Percentiles rank a stretch among this genome's conserved stretches.
Conservation (phyloP, 2,113 vertebrate genomes). For the Lagopus muta region DNA sequence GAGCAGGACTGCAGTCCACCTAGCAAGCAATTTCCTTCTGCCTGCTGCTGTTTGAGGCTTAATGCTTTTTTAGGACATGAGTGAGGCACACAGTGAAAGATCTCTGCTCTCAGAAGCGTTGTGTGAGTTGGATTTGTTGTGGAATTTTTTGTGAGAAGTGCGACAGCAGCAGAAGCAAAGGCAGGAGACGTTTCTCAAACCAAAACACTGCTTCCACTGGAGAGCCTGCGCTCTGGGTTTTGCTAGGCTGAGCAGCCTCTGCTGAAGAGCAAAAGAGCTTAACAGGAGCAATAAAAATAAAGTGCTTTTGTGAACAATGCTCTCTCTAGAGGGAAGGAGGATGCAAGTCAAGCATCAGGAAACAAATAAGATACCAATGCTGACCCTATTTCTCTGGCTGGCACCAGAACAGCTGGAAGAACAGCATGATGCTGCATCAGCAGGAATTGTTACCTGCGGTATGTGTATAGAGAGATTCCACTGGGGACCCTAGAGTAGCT, state of each 20-base stretch:
- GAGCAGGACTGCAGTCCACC: not conserved
- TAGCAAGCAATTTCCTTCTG: not conserved
- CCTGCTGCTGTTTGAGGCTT: not conserved
- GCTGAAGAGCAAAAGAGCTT: conserved; percentile 32
- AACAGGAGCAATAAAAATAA: conserved; percentile 39
- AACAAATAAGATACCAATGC: conserved; percentile 61
- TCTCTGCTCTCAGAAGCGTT: not conserved
- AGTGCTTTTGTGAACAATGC: not conserved
- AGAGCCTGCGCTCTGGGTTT: not conserved
- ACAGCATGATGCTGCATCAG: conserved; percentile 50
- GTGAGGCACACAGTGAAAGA: not conserved
- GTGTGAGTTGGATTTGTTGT: not conserved
- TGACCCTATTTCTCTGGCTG: conserved; percentile 58
- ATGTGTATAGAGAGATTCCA: not conserved
- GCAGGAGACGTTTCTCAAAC: not conserved
- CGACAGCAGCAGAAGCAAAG: not conserved
- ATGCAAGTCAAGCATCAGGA: conserved; percentile 60
- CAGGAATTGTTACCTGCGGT: conserved; percentile 53
- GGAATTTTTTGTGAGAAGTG: fast-evolving
- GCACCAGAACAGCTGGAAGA: conserved; percentile 65
- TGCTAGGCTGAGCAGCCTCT: not conserved
- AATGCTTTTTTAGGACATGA: fast-evolving
- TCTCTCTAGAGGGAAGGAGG: conserved; percentile 30
- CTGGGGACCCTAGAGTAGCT: conserved; percentile 5
- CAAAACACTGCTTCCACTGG: not conserved